Percentiles rank a stretch among this genome's conserved stretches.
Evolutionary conservation across 1,140 invertebrate species (phyloP).

Genomic region (Carposina sasakii): DNA sequence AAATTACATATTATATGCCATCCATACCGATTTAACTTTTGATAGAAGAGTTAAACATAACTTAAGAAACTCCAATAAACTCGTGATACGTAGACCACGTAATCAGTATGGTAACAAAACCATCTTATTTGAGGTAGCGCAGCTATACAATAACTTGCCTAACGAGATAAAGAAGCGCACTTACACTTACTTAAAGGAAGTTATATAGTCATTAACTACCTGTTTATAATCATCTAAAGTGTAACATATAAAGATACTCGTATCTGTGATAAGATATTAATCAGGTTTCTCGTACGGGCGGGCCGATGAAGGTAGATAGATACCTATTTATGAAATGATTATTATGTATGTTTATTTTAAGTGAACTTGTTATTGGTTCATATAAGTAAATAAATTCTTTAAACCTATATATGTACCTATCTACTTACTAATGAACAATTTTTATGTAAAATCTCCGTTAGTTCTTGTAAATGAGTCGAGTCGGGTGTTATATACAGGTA

Average conservation of each 20-base stretch:
- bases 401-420: not conserved
- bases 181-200: too few species aligned
- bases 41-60: not conserved
- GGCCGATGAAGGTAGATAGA: too few species aligned
- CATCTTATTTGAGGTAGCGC: not conserved
- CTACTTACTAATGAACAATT: not conserved
- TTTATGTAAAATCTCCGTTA: not conserved
- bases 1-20: not conserved
- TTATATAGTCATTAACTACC: too few species aligned
- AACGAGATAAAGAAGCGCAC: not conserved
- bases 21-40: not conserved
- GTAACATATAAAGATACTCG: too few species aligned
- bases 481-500: not conserved
- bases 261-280: too few species aligned
- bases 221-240: too few species aligned
- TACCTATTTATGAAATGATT: too few species aligned
- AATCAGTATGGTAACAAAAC: not conserved
- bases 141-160: not conserved
- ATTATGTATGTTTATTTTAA: too few species aligned
- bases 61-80: not conserved
- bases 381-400: not conserved
- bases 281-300: too few species aligned
- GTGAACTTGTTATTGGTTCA: too few species aligned
- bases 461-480: not conserved
- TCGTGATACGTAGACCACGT: not conserved